Evolutionary conservation across 2,113 vertebrate species (phyloP), one percentile per base, ranked within the genome.

Genomic region (Burhinus oedicnemus): DNA sequence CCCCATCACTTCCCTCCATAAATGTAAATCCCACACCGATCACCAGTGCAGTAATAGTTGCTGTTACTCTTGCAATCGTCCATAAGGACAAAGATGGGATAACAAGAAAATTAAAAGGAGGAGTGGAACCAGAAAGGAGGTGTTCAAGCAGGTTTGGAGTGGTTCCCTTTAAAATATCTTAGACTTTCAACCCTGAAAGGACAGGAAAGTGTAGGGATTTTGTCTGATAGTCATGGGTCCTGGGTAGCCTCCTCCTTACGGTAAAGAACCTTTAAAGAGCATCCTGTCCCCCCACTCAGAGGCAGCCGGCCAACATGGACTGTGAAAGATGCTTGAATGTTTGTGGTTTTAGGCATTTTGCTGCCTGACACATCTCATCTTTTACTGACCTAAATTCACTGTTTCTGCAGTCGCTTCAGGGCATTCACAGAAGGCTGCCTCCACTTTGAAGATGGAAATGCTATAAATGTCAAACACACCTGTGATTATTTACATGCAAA

Each of bases 271-370:
- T 83, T 90, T 45, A 75, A 72, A 65, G 19, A 70, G 25, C 17
- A 61, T 62, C 25, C 29, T 74, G 12, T 12, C 42, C 60, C 44
- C 22, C 8, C 18, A 44, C 20, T 10, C n/a, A 66, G 60, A 70
- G 61, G 18, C 66, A 77, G 38, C 27, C 3, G n/a, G 20, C 26
- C 36, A 81, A 10, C 2, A 3, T 1, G 3, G 52, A 3, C 52
- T 80, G 23, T 6, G n/a, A 66, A 72, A 80, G 52, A 20, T 1
- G 1, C 25, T 38, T 16, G 34, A 69, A 49, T 26, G 36, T 45
- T 91, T 83, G 27, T 80, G 58, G 58, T 68, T 96, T 89, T 16
- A 74, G 90, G 88, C 87, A 40, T 86, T 87, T 94, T 81, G 40
- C 78, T 95, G 44, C 93, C 69, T 95, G 62, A 75, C 57, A 62